Conservation (phyloP, 2,113 vertebrate genomes). For the Aviceda subcristata region DNA sequence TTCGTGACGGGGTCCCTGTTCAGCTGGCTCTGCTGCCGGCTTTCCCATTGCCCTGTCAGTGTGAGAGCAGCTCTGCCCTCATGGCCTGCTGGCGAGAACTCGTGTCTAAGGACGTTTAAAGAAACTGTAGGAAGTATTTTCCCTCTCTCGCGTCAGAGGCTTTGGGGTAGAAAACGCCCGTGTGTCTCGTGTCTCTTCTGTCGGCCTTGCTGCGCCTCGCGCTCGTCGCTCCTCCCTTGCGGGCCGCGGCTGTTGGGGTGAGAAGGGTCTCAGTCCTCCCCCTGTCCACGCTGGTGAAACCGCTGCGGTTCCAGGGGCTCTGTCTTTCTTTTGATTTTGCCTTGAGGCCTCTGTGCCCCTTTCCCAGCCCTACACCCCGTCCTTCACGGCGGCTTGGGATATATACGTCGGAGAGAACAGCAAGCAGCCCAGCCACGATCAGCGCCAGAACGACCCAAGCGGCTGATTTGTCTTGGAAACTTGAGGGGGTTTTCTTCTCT, state of each 20-base stretch:
- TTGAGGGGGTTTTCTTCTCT: neutral
- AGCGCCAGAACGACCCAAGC: neutral
- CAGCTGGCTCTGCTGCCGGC: neutral
- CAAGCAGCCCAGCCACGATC: neutral
- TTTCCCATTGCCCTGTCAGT: fast-evolving
- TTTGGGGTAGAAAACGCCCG: neutral
- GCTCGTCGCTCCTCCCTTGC: neutral
- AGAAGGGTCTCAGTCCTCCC: neutral
- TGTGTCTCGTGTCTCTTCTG: neutral
- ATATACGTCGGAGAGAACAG: neutral
- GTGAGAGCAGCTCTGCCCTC: neutral
- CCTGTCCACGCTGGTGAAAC: neutral
- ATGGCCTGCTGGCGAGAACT: neutral
- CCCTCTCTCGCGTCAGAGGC: neutral
- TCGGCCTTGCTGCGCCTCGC: fast-evolving
- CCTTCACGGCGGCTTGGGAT: neutral
- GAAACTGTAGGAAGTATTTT: neutral
- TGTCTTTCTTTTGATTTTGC: neutral
- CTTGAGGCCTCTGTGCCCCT: neutral
- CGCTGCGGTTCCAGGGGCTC: neutral
- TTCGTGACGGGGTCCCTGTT: neutral
- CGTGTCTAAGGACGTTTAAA: neutral
- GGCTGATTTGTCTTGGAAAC: neutral
- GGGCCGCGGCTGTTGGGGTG: neutral
- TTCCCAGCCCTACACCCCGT: neutral